phyloP scores from a whole-genome alignment of 2,113 vertebrate genomes.

The Epinephelus cyanopodus region DNA sequence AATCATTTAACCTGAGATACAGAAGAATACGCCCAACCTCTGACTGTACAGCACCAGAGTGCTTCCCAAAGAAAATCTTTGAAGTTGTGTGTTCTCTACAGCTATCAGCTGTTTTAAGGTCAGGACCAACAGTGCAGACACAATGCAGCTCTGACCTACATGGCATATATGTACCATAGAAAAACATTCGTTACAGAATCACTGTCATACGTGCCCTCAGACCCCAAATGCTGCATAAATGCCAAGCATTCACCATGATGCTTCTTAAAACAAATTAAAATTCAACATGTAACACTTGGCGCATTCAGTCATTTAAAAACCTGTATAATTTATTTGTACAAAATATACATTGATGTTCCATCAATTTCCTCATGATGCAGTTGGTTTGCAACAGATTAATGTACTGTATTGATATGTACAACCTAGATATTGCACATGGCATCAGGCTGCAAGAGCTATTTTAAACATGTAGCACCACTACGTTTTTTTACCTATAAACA shows the following conservation, averaged over 20 bases:
- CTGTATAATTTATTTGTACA: no score
- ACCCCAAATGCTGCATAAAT: not conserved
- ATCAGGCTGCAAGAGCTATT: no score
- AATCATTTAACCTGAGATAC: not conserved
- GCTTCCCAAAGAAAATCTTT: not conserved
- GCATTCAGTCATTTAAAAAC: not conserved
- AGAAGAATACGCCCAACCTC: not conserved
- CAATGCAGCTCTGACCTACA: conserved; percentile 14
- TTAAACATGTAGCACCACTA: no score
- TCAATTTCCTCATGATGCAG: no score
- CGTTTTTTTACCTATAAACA: no score
- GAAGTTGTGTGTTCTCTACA: not conserved
- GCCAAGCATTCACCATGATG: not conserved
- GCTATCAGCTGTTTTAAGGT: not conserved
- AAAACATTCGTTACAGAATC: not conserved
- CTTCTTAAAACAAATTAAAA: not conserved
- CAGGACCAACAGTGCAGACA: conserved; percentile 2
- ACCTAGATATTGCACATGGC: no score
- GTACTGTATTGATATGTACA: no score
- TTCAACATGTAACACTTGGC: not conserved
- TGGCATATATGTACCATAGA: not conserved
- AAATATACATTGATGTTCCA: not conserved
- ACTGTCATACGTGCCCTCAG: not conserved
- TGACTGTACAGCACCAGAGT: not conserved
- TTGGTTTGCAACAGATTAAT: no score